A percentile compares a stretch with the other conserved stretches of the same genome.
Conservation (phyloP, 2,888 invertebrate species). For the Lithosia quadra region DNA sequence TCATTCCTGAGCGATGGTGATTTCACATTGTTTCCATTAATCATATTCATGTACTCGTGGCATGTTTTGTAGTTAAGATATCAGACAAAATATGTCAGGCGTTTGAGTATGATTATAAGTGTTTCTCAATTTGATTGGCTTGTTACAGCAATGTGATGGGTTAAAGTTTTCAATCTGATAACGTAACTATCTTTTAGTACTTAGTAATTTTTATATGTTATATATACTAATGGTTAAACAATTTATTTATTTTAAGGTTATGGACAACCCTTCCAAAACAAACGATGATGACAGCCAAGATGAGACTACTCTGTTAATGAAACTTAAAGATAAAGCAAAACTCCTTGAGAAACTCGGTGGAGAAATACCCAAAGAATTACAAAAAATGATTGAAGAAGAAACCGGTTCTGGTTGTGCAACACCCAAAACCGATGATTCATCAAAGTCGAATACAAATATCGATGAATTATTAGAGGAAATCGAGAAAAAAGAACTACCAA, state of each 20-base stretch:
- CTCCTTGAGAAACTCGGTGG: conserved; percentile 85
- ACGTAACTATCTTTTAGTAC: conserved; percentile 16
- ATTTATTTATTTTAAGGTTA: conserved; percentile 16
- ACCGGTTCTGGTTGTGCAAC: conserved; percentile 60
- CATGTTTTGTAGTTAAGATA: conserved; percentile 48
- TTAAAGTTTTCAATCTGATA: conserved; percentile 85
- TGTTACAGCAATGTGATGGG: conserved; percentile 74
- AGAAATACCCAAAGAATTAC: conserved; percentile 81
- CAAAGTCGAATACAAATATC: conserved; percentile 56
- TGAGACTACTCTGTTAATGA: conserved; percentile 70
- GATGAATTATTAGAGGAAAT: conserved; percentile 79
- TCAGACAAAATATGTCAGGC: conserved; percentile 46
- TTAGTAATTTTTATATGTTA: neutral
- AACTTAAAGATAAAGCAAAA: conserved; percentile 83
- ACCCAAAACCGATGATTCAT: conserved; percentile 59
- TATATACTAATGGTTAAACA: conserved; percentile 4
- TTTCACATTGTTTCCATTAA: conserved; percentile 36
- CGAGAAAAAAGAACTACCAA: conserved; percentile 77
- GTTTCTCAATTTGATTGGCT: conserved; percentile 57
- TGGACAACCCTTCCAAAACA: conserved; percentile 48
- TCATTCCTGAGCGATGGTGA: conserved; percentile 23
- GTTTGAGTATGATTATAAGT: conserved; percentile 37
- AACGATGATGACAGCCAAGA: conserved; percentile 76
- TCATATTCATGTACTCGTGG: conserved; percentile 48
- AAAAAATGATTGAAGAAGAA: conserved; percentile 78